Conservation (phyloP, 2,797 vertebrate species). For the Tauraco hartlaubi region DNA sequence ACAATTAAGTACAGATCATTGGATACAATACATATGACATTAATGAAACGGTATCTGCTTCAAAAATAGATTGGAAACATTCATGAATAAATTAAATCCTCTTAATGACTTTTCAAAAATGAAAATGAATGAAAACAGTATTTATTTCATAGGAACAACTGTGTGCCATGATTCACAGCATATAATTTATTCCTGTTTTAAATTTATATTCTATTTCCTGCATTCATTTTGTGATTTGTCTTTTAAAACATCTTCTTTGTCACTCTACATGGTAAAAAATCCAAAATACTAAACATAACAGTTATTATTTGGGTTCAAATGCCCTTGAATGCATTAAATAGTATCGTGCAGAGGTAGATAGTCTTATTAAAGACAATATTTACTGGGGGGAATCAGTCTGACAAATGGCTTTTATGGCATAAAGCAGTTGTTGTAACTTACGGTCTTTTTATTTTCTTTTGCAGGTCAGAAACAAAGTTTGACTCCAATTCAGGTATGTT, state of each 20-base stretch:
- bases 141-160: slow-evolving; percentile 26
- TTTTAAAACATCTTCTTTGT: not conserved
- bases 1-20: slow-evolving; percentile 60
- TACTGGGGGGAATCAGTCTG: not conserved
- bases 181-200: slow-evolving; percentile 9
- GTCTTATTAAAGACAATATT: not conserved
- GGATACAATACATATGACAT: slow-evolving; percentile 59
- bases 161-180: not conserved
- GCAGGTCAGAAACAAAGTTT: slow-evolving; percentile 95
- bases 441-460: slow-evolving; percentile 72
- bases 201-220: slow-evolving; percentile 17
- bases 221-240: not conserved
- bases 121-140: slow-evolving; percentile 53
- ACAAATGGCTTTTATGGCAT: slow-evolving; percentile 13
- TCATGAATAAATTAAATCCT: slow-evolving; percentile 53
- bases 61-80: slow-evolving; percentile 67
- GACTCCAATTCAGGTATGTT: slow-evolving; percentile 96
- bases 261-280: not conserved
- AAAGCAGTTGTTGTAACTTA: slow-evolving; percentile 66
- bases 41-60: slow-evolving; percentile 64
- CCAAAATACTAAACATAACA: not conserved
- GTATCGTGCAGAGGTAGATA: not conserved
- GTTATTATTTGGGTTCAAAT: not conserved
- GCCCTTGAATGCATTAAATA: not conserved
- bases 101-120: slow-evolving; percentile 58